These are phyloP conservation scores for Electrophaes corylata DNA, from an alignment of 2,888 invertebrate species.

Conservation along the genomic window DNA sequence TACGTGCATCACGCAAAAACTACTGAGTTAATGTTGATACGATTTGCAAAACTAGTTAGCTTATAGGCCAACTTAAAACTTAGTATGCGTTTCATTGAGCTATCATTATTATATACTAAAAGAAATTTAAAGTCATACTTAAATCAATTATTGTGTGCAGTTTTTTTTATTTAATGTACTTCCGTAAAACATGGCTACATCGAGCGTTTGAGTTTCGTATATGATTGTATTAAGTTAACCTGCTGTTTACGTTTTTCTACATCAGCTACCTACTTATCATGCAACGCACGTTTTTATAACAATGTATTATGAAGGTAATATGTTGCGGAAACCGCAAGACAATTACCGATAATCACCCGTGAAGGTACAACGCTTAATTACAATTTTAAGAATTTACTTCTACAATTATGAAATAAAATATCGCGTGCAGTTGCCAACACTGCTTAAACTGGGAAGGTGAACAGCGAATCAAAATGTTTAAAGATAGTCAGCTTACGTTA, in stretches of 20 bases:
- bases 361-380: conserved; percentile 42
- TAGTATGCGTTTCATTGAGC: no score
- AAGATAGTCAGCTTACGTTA: conserved; percentile 1
- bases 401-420: conserved; percentile 26
- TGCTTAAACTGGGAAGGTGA: conserved; percentile 4
- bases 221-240: background rate
- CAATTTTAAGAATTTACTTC: conserved; percentile 35
- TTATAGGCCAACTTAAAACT: no score
- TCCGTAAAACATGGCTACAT: no score
- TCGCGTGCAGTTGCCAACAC: conserved; percentile 20
- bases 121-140: no score
- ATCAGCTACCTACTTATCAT: conserved; percentile 44
- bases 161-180: background rate
- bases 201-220: no score
- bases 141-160: background rate
- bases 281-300: conserved; percentile 50
- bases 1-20: no score
- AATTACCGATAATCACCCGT: conserved; percentile 50
- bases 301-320: conserved; percentile 44
- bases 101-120: no score
- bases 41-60: no score
- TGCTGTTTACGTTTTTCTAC: conserved; percentile 9
- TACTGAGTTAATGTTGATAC: no score
- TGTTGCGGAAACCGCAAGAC: conserved; percentile 49
- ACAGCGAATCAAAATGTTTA: conserved; percentile 3